Conservation (phyloP, 2,888 invertebrate species). For the Lucinisca nassula region DNA sequence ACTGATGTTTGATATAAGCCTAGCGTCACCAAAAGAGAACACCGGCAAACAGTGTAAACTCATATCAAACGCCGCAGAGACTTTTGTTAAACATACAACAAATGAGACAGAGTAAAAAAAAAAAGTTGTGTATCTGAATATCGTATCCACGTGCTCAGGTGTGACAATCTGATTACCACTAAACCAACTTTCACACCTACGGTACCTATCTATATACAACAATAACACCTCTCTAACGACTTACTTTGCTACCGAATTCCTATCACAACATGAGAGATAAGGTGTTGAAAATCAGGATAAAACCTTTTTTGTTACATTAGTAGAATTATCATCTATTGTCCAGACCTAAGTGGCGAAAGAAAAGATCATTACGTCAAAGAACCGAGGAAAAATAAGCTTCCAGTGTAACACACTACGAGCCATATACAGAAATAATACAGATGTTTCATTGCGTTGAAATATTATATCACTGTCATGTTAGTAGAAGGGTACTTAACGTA, state of each 20-base stretch:
- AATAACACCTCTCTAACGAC: constrained; percentile 2
- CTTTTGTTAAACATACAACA: too few species aligned
- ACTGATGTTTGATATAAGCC: too few species aligned
- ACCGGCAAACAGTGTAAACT: too few species aligned
- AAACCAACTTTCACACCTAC: constrained; percentile 63
- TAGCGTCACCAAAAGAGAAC: too few species aligned
- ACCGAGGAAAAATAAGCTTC: not conserved
- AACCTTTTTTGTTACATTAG: constrained; percentile 35
- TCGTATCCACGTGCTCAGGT: constrained; percentile 54
- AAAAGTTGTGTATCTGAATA: too few species aligned
- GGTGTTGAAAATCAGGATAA: constrained; percentile 55
- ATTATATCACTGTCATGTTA: constrained; percentile 12
- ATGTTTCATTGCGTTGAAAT: not conserved
- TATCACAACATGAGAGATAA: constrained; percentile 58
- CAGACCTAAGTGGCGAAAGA: not conserved
- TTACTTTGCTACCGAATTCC: constrained; percentile 37
- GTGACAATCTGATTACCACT: constrained; percentile 56
- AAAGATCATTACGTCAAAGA: not conserved
- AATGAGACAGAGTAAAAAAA: too few species aligned
- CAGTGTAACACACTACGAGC: not conserved
- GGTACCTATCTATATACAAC: constrained; percentile 51
- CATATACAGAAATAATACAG: not conserved
- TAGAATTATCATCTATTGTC: not conserved
- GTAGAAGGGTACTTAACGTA: not conserved
- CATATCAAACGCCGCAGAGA: too few species aligned